Evolutionary conservation across 2,797 vertebrate species (phyloP), one percentile per base, ranked within the genome.

Genomic region (Alfaro cultratus): DNA sequence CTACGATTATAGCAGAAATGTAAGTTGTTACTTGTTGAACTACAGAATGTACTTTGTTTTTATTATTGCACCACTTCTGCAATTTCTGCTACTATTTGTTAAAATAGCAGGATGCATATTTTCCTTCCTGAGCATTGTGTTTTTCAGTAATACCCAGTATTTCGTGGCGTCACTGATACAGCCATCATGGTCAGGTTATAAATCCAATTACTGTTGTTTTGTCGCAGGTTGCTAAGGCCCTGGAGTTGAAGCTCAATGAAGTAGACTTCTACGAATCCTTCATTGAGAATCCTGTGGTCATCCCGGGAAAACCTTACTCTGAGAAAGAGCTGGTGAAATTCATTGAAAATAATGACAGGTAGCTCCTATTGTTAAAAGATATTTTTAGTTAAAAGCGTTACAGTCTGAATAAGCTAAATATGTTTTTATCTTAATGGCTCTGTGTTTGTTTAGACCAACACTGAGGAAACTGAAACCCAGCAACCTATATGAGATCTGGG

Each of bases 241-340:
- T 98, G 80, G 96, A 95, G 1, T 90, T 98, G 85, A 97, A 96
- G 91, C 76, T 97, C 41, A 98, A 98, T 6, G 97, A 98, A 86
- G 96, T 98, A 0, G 97, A 98, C 86, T 98, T 97, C 91, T 98
- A 98, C 0, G 97, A 98, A 83, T 97, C 97, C 72, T 98, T 99
- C 93, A 96, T 95, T 80, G 96, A 97, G 1, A 92, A 97, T 43
- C 97, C 97, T 0, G 79, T 97, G 49, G 95, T 96, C 81, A 96
- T 98, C 87, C 97, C 97, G 13, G 96, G 97, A 92, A 98, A 97
- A 78, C 97, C 97, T 87, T 97, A 97, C 89, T 90, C 96, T 1
- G 96, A 97, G 86, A 95, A 97, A 2, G 97, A 98, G 87, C 96
- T 99, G 55, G 96, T 98, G 83, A 93, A 87, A 29, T 98, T 97